A percentile compares a stretch with the other conserved stretches of the same genome.
These are phyloP conservation scores for Drosophila truncata DNA, from an alignment of 1,140 invertebrate genomes.

Conservation along the genomic window DNA sequence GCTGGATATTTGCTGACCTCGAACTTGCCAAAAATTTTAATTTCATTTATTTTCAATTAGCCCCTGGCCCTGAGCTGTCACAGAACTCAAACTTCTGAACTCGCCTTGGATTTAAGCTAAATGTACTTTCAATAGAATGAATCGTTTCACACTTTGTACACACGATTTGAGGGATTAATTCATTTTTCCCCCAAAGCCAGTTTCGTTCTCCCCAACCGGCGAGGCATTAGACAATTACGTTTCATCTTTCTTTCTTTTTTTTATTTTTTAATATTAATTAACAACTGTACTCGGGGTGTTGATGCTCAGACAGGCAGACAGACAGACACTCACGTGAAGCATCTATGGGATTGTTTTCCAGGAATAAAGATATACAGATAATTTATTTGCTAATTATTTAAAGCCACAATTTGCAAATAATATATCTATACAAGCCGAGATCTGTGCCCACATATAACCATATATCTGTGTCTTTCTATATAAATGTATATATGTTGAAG, in stretches of 20 bases:
- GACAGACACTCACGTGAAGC: conserved; percentile 40
- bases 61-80: conserved; percentile 11
- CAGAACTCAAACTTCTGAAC: not conserved
- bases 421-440: conserved; percentile 28
- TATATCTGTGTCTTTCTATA: not conserved
- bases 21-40: conserved; percentile 10
- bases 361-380: conserved; percentile 44
- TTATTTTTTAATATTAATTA: conserved; percentile 17
- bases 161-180: not conserved
- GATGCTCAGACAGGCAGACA: conserved; percentile 3
- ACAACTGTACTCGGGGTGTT: conserved; percentile 52
- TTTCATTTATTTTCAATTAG: conserved; percentile 23
- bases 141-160: not conserved
- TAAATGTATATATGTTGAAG: conserved; percentile 16
- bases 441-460: not conserved
- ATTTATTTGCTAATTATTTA: conserved; percentile 74
- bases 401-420: conserved; percentile 67
- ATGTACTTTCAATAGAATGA: not conserved
- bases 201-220: conserved; percentile 4
- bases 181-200: conserved; percentile 10
- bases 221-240: conserved; percentile 7
- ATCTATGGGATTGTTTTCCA: conserved; percentile 48
- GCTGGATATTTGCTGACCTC: conserved; percentile 13
- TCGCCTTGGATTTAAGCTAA: not conserved
- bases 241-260: not conserved